phyloP scores from a whole-genome alignment of 2,113 vertebrate genomes.

The Rhinopomastus cyanomelas region DNA sequence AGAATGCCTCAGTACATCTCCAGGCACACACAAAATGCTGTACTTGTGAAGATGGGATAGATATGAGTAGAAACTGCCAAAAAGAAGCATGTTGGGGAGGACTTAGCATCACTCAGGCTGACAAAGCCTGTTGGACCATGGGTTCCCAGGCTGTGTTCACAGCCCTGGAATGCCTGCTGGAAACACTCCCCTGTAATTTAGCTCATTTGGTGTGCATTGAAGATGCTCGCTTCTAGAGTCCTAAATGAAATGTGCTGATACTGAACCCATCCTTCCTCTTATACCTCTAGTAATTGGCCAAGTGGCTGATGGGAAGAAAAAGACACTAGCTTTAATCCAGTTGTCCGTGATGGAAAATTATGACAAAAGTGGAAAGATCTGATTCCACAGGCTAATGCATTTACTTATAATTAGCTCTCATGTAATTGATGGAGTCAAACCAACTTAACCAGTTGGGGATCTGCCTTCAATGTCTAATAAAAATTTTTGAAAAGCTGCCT shows the following conservation, averaged over 20 bases:
- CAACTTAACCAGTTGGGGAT: background rate
- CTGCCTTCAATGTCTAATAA: background rate
- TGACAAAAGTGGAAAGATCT: background rate
- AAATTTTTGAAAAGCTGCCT: background rate
- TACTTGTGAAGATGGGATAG: background rate
- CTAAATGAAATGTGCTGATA: background rate
- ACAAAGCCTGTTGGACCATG: conserved; percentile 1
- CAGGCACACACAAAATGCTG: background rate
- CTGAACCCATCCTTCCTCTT: background rate
- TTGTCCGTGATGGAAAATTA: background rate
- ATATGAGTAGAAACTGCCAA: background rate
- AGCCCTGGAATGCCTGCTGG: conserved; percentile 1
- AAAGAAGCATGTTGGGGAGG: background rate
- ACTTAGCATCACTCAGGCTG: background rate
- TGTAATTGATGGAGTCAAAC: background rate
- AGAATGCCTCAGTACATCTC: background rate
- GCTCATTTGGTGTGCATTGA: background rate
- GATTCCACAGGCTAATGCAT: background rate
- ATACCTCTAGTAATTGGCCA: background rate
- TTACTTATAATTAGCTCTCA: background rate
- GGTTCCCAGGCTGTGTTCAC: background rate
- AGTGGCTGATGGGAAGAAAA: background rate
- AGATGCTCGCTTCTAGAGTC: background rate
- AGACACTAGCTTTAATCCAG: background rate
- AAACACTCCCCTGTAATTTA: conserved; percentile 26